Conservation (phyloP, 2,113 vertebrate genomes). For the Lanius ludovicianus region DNA sequence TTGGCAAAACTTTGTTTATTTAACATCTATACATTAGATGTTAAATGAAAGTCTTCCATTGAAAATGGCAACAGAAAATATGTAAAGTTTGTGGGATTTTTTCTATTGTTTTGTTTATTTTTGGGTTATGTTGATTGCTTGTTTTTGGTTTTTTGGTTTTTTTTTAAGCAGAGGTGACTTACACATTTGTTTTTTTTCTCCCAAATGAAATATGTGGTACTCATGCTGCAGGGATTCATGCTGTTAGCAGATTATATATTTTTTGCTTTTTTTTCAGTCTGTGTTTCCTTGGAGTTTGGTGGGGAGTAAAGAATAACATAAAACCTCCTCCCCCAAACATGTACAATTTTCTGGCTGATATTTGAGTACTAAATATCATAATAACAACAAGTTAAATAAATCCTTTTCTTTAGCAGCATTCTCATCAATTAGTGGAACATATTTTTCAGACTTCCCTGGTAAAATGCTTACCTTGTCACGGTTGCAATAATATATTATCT, state of each 20-base stretch:
- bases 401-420: background rate
- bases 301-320: background rate
- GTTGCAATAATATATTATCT: background rate
- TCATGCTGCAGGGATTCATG: background rate
- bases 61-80: background rate
- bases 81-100: background rate
- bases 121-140: background rate
- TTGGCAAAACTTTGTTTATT: background rate
- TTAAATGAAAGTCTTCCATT: background rate
- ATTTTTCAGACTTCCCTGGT: background rate
- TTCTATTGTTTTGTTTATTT: background rate
- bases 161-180: background rate
- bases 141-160: rapidly evolving
- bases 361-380: background rate
- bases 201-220: background rate
- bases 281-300: background rate
- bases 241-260: background rate
- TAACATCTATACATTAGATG: background rate
- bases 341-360: background rate
- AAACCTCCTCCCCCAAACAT: background rate
- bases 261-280: background rate
- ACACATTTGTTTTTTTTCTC: background rate
- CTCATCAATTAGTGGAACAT: background rate
- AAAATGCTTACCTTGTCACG: background rate
- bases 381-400: background rate